Conservation (phyloP, 2,888 invertebrate genomes). For the Phasia obesa region DNA sequence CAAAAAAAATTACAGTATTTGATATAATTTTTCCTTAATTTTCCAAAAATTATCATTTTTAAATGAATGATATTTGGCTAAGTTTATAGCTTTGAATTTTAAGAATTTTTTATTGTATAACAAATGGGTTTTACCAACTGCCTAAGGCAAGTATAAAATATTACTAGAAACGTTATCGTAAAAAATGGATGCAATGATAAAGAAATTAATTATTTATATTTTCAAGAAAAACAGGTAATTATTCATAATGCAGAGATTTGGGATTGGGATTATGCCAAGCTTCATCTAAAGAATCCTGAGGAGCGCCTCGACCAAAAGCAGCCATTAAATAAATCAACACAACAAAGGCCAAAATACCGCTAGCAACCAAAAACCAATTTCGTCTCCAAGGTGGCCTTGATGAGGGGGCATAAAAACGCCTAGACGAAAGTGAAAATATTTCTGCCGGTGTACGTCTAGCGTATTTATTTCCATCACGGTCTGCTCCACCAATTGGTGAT, state of each 20-base stretch:
- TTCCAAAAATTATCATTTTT: no score
- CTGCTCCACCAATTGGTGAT: slow-evolving; percentile 84
- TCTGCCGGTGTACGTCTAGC: slow-evolving; percentile 95
- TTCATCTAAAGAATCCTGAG: slow-evolving; percentile 75
- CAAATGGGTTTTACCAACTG: no score
- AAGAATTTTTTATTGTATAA: no score
- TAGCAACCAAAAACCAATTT: slow-evolving; percentile 84
- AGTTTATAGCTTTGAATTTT: no score
- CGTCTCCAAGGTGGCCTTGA: slow-evolving; percentile 82
- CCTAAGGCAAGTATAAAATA: no score
- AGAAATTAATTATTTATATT: neutral
- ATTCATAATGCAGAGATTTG: slow-evolving; percentile 77
- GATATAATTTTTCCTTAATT: no score
- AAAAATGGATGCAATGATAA: neutral
- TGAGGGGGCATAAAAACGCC: slow-evolving; percentile 82
- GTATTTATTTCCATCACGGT: slow-evolving; percentile 97
- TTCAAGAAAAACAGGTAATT: slow-evolving; percentile 7
- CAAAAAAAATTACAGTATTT: no score
- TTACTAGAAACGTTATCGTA: no score
- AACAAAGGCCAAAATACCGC: slow-evolving; percentile 84
- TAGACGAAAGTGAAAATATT: slow-evolving; percentile 94
- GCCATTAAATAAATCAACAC: slow-evolving; percentile 85
- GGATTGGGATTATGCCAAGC: slow-evolving; percentile 80
- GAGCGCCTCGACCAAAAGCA: slow-evolving; percentile 85
- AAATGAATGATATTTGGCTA: no score